These are phyloP conservation scores for Dasyornis broadbenti DNA, from an alignment of 2,113 vertebrate genomes.

Conservation along the genomic window DNA sequence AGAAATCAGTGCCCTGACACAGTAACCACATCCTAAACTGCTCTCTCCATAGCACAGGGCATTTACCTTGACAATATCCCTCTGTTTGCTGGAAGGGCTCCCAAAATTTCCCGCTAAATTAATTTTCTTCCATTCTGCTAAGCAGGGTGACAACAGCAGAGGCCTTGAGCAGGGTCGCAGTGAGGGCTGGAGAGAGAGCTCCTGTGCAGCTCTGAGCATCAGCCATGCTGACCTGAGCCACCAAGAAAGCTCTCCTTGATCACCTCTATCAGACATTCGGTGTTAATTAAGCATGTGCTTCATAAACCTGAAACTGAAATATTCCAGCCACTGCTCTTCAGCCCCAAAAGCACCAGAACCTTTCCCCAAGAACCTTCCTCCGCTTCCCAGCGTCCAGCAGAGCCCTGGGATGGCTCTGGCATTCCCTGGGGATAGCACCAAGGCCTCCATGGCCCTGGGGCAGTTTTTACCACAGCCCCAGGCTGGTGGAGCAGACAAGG, in stretches of 20 bases:
- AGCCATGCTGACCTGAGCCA: not conserved
- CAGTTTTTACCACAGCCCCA: not conserved
- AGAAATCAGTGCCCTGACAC: not conserved
- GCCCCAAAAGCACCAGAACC: not conserved
- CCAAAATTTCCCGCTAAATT: not conserved
- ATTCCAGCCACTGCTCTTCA: not conserved
- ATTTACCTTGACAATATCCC: not conserved
- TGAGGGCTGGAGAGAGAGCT: not conserved
- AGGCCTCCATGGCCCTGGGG: not conserved
- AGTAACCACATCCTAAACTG: not conserved
- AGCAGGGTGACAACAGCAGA: not conserved
- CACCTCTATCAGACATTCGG: rapidly evolving
- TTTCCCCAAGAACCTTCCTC: not conserved
- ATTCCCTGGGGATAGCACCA: not conserved
- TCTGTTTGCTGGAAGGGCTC: not conserved
- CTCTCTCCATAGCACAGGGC: not conserved
- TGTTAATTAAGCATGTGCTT: not conserved
- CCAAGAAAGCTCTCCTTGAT: not conserved
- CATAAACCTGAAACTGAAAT: not conserved
- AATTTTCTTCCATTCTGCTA: not conserved
- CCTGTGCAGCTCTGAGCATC: not conserved
- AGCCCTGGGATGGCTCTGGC: rapidly evolving
- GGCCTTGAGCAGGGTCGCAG: not conserved
- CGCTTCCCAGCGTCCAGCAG: not conserved
- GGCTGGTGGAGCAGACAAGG: not conserved